Conservation (phyloP, 2,113 vertebrate genomes). For the Genyomyrus donnyi region DNA sequence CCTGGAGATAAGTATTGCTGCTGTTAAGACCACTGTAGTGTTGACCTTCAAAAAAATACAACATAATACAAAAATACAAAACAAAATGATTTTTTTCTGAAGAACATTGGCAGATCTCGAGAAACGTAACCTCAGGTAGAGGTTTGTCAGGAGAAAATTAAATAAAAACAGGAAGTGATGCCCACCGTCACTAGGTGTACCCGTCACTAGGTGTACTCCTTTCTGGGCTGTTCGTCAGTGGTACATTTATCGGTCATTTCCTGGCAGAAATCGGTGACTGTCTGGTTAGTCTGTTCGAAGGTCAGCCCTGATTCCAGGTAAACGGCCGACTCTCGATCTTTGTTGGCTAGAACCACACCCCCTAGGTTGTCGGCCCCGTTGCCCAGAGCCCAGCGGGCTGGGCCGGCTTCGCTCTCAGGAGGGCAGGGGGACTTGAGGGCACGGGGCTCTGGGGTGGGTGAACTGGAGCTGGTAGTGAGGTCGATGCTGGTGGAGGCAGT, state of each 20-base stretch:
- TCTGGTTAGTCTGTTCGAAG: conserved; percentile 78
- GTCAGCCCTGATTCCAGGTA: conserved; percentile 70
- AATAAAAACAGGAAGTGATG: conserved; percentile 24
- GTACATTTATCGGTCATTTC: conserved; percentile 99
- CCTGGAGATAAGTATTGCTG: conserved; percentile 72
- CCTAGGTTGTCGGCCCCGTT: conserved; percentile 48
- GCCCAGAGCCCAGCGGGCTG: conserved; percentile 50
- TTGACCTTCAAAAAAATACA: conserved; percentile 49
- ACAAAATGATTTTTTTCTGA: conserved; percentile 46
- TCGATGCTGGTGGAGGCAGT: conserved; percentile 65
- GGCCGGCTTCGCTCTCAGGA: conserved; percentile 66
- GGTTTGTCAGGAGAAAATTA: conserved; percentile 50
- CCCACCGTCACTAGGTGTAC: conserved; percentile 66
- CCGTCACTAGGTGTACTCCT: conserved; percentile 85
- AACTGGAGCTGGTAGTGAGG: conserved; percentile 55
- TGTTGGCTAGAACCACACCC: conserved; percentile 49
- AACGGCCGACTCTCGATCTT: conserved; percentile 59
- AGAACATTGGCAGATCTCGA: conserved; percentile 78
- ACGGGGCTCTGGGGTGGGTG: conserved; percentile 70
- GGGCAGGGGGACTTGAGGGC: conserved; percentile 64
- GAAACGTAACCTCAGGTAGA: conserved; percentile 60
- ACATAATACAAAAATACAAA: conserved; percentile 60
- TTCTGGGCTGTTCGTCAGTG: conserved; percentile 93
- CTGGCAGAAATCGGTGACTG: conserved; percentile 98
- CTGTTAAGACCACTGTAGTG: conserved; percentile 78